Evolutionary conservation across 2,888 invertebrate species (phyloP).

Genomic region (Melolontha melolontha): DNA sequence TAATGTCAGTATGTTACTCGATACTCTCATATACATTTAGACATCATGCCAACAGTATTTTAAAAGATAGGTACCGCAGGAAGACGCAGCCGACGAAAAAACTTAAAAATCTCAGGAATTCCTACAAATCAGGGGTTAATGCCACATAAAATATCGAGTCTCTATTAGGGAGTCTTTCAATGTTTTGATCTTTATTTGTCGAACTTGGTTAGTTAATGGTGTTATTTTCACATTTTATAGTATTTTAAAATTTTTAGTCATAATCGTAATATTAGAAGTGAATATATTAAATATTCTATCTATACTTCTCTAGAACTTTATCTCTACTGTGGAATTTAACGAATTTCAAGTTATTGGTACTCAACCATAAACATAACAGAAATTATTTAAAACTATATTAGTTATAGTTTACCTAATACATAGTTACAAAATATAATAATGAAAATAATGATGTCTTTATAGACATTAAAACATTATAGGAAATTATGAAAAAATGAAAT

Average conservation of each 20-base stretch:
- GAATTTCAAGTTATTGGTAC: no score
- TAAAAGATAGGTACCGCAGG: conserved; percentile 46
- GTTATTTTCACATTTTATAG: conserved; percentile 5
- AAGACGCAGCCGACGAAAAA: conserved; percentile 49
- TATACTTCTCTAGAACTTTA: no score
- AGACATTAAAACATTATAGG: no score
- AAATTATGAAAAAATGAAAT: no score
- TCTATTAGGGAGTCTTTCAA: conserved; percentile 49
- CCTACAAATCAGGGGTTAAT: conserved; percentile 60
- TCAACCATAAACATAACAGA: no score
- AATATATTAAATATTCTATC: no score
- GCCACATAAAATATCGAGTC: conserved; percentile 57
- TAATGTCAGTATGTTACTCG: conserved; percentile 56
- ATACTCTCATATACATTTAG: conserved; percentile 55
- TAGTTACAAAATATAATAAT: no score
- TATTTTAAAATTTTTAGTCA: neutral
- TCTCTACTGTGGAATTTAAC: no score
- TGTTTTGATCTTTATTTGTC: conserved; percentile 33
- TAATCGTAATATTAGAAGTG: no score
- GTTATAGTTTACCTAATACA: no score
- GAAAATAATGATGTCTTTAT: no score
- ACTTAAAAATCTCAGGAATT: conserved; percentile 56
- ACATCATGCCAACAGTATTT: conserved; percentile 53
- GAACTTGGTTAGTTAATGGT: conserved; percentile 16
- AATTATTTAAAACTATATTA: no score